Evolutionary conservation across 2,888 invertebrate genomes (phyloP).

Genomic region (Micoletzkya japonica): DNA sequence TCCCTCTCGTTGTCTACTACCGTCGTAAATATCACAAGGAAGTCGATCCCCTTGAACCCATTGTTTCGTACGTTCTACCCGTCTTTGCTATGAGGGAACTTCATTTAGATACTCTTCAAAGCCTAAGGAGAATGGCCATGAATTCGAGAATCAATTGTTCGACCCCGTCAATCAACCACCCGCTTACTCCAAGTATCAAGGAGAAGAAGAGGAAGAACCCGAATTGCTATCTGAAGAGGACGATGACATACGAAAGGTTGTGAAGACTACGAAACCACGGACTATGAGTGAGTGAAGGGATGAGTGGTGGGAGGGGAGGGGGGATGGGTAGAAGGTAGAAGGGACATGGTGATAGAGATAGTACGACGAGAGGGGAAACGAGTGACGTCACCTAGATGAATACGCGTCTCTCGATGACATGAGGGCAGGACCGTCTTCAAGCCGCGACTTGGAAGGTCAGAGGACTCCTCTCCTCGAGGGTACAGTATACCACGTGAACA

Average conservation of each 20-base stretch:
- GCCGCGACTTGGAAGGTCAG: too few relatives aligned
- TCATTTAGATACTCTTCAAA: conserved; percentile 12
- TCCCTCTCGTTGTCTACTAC: conserved; percentile 55
- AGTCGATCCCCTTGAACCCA: conserved; percentile 56
- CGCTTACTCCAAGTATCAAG: conserved; percentile 11
- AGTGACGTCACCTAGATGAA: too few relatives aligned
- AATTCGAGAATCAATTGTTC: conserved; percentile 27
- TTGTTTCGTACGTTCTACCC: conserved; percentile 61
- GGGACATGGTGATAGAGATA: too few relatives aligned
- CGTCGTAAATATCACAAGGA: conserved; percentile 58
- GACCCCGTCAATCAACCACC: conserved; percentile 27
- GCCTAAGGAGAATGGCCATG: conserved; percentile 18
- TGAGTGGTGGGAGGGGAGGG: not conserved
- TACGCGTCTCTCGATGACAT: conserved; percentile 22
- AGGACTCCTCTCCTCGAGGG: too few relatives aligned
- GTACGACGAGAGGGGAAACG: too few relatives aligned
- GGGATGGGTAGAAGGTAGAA: too few relatives aligned
- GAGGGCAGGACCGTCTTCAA: too few relatives aligned
- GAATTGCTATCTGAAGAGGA: conserved; percentile 21
- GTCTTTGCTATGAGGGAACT: not conserved
- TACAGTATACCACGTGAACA: too few relatives aligned
- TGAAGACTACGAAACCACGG: not conserved
- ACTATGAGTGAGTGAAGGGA: conserved; percentile 9
- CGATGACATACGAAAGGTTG: conserved; percentile 21
- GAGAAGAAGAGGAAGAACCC: not conserved